Percentiles rank a stretch among this genome's conserved stretches.
Conservation (phyloP, 2,113 vertebrate species). For the Mionectes macconnelli region DNA sequence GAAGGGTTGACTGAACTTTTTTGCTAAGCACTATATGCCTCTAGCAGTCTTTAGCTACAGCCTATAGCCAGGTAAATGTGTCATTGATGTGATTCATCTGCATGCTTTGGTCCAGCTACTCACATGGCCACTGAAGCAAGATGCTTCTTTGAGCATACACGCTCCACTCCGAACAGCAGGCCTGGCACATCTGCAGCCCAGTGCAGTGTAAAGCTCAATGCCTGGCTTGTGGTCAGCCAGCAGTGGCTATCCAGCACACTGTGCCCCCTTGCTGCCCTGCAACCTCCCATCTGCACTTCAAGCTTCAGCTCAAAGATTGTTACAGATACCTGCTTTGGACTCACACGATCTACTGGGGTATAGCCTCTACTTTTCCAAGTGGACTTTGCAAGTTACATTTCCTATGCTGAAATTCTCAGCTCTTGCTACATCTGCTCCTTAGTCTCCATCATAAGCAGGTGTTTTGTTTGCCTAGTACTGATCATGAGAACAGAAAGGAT, state of each 20-base stretch:
- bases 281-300: neutral
- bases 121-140: neutral
- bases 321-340: neutral
- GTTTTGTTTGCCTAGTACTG: neutral
- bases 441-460: neutral
- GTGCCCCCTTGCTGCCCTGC: neutral
- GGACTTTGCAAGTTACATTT: neutral
- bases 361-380: neutral
- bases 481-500: neutral
- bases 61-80: neutral
- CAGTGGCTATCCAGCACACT: neutral
- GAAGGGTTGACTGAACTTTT: neutral
- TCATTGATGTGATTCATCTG: neutral
- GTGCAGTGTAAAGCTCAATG: accelerated
- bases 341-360: neutral
- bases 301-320: neutral
- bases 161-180: neutral
- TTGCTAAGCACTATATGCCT: neutral
- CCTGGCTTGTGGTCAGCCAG: neutral
- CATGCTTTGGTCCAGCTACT: neutral
- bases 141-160: neutral
- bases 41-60: neutral
- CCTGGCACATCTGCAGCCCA: neutral
- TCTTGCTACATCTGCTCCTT: neutral
- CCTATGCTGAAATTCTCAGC: neutral